A percentile compares a stretch with the other conserved stretches of the same genome.
Conservation (phyloP, 2,113 vertebrate genomes). For the Oceanites oceanicus region DNA sequence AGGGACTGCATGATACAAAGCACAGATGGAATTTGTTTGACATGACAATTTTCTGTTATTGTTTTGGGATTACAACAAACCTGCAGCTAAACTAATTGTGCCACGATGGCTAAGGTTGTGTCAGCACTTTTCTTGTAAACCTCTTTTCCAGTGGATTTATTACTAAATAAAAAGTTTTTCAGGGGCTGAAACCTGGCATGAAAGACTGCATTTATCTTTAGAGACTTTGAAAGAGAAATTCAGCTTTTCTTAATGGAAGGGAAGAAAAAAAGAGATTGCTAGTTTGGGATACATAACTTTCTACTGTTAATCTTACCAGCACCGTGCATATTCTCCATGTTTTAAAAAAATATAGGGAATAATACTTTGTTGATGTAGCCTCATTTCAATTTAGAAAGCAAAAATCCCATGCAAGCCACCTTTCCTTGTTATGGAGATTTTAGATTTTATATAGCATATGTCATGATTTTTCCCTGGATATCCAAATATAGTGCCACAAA, state of each 20-base stretch:
- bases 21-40: not conserved
- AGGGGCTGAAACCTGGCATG: conserved; percentile 6
- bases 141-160: conserved; percentile 47
- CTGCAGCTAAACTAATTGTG: conserved; percentile 39
- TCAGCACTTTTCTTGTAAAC: conserved; percentile 51
- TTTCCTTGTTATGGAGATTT: not conserved
- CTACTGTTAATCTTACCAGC: not conserved
- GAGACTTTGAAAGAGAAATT: not conserved
- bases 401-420: not conserved
- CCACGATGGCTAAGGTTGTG: not conserved
- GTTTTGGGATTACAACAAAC: conserved; percentile 39
- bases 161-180: conserved; percentile 23
- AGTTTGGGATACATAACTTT: not conserved
- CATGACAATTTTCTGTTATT: conserved; percentile 12
- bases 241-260: not conserved
- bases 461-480: not conserved
- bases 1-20: not conserved
- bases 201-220: not conserved
- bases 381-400: not conserved
- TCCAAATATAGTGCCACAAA: not conserved
- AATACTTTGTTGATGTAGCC: not conserved
- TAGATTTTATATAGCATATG: not conserved
- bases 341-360: not conserved
- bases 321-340: not conserved
- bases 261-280: not conserved